Base-by-base conservation (phyloP, 2,797 vertebrate genomes). In the Botia almorhae region DNA sequence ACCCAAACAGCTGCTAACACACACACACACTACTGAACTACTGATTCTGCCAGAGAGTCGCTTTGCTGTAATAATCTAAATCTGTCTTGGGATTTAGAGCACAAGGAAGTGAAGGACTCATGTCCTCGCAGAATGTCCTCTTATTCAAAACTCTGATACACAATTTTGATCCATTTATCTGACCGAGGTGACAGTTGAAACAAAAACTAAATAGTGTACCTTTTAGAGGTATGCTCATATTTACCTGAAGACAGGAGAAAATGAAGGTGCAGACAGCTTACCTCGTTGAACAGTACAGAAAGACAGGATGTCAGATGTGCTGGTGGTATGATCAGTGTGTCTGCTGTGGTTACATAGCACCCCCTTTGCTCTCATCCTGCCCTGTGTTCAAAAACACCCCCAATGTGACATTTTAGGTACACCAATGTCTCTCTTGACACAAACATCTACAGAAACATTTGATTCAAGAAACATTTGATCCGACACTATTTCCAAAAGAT, bases 251-350 rank as follows among this genome's bases (percentile, higher is more conserved):
- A 63, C 21, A 33, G 33, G 33, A 39, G 29, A 36, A 17, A 8
- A 78, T 71, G 69, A 74, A 75, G 53, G 39, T 69, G 60, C 65
- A 74, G 73, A 77, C 51, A 19, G 77, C 82, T 77, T 14, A 79
- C 56, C 82, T 85, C 73, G 53, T 33, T 55, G 64, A 64, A 64
- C 19, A 48, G 70, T 53, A 76, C 16, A 72, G 82, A 29, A 87
- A 89, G 89, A 92, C 94, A 95, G 93, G 93, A 94, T 92, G 92
- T 94, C 85, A 92, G 92, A 91, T 93, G 91, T 88, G 74, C 81
- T 83, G 88, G 84, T 80, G 87, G 88, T 86, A 80, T 74, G 89
- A 88, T 82, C 76, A 91, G 89, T 85, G 88, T 89, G 86, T 88
- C 89, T 93, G 83, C 83, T 93, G 93, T 92, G 93, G 93, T 94